A percentile compares a stretch with the other conserved stretches of the same genome.
These are phyloP conservation scores for Acholoe squamosa DNA, from an alignment of 2,888 invertebrate species.

Conservation along the genomic window DNA sequence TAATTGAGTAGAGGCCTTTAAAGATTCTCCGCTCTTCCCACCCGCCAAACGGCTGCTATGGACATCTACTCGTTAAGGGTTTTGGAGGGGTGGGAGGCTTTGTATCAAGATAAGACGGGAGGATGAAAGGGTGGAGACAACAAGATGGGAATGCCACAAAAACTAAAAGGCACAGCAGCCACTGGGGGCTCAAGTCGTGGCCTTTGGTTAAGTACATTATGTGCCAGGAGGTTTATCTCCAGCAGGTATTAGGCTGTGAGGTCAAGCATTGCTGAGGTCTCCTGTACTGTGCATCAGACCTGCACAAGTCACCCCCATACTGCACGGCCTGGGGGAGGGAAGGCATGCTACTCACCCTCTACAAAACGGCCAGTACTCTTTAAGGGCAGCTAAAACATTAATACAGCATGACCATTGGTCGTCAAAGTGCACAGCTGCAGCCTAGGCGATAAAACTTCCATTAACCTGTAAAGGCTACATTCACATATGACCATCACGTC, in stretches of 20 bases:
- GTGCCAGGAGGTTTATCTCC: constrained; percentile 9
- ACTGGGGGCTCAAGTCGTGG: not conserved
- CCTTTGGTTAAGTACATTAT: constrained; percentile 43
- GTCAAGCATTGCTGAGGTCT: not conserved
- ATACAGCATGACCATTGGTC: too few relatives aligned
- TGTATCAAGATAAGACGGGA: constrained; percentile 2
- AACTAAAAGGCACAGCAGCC: not conserved
- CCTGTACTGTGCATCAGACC: constrained; percentile 28
- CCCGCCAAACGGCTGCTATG: not conserved
- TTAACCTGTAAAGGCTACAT: too few relatives aligned
- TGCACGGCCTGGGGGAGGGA: not conserved
- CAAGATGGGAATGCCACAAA: not conserved
- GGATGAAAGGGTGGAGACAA: not conserved
- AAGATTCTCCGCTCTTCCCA: not conserved
- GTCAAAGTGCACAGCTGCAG: too few relatives aligned
- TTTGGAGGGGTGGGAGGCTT: too few relatives aligned
- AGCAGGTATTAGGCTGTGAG: not conserved
- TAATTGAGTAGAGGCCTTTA: constrained; percentile 3
- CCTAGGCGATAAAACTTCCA: too few relatives aligned
- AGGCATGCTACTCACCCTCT: not conserved
- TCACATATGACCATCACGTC: too few relatives aligned
- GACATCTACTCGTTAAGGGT: too few relatives aligned
- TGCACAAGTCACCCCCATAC: constrained; percentile 11
- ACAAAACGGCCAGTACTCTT: not conserved
- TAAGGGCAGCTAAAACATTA: too few relatives aligned